Evolutionary conservation across 2,797 vertebrate species (phyloP).

Genomic region (Melanogrammus aeglefinus): DNA sequence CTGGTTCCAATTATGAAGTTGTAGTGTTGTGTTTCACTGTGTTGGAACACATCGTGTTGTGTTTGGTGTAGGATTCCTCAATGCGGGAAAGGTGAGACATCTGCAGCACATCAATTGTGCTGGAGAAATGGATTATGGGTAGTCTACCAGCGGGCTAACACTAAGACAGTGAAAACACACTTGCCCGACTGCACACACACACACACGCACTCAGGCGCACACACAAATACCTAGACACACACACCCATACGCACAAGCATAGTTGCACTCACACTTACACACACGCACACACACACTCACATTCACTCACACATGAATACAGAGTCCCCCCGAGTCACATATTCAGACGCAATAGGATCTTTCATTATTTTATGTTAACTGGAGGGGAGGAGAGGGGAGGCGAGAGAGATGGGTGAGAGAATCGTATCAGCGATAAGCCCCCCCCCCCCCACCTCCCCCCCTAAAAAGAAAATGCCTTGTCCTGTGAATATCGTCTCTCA

Average conservation of each 20-base stretch:
- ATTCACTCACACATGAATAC: background rate
- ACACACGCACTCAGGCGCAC: background rate
- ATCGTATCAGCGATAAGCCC: background rate
- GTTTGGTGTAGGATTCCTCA: slow-evolving; percentile 27
- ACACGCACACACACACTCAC: background rate
- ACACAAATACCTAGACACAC: too few species aligned
- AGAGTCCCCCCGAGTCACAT: slow-evolving; percentile 4
- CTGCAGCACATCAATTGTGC: slow-evolving; percentile 47
- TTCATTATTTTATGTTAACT: slow-evolving; percentile 39
- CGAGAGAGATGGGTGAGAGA: slow-evolving; percentile 23
- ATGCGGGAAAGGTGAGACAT: slow-evolving; percentile 53
- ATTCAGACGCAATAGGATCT: slow-evolving; percentile 20
- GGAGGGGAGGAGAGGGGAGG: background rate
- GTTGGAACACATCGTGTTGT: background rate
- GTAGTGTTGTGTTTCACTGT: background rate
- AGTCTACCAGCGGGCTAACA: slow-evolving; percentile 43
- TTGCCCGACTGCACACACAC: background rate
- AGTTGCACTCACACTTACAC: background rate
- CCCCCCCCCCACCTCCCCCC: too few species aligned
- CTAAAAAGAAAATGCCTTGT: background rate
- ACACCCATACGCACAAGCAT: too few species aligned
- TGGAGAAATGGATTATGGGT: slow-evolving; percentile 48
- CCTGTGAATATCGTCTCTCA: background rate
- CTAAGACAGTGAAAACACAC: slow-evolving; percentile 12
- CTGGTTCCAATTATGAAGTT: too few species aligned